Evolutionary conservation across 92 coral and sea anemone species (phyloP), one percentile per base, ranked within the genome.

Genomic region (Siderastrea radians): DNA sequence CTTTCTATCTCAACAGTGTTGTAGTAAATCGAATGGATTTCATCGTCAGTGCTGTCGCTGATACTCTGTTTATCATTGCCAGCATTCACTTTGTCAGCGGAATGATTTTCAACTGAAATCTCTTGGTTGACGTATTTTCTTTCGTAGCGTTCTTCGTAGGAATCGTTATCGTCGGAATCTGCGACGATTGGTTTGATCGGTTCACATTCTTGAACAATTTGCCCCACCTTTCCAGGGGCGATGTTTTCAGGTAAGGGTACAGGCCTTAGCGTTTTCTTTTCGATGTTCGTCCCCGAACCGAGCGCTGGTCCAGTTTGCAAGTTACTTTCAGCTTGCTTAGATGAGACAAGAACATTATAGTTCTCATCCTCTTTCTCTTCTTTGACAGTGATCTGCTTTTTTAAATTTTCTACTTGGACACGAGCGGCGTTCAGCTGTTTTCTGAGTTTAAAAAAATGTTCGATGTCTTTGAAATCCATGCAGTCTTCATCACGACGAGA

Each of bases 381-480:
- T 47, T n/a, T 47, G 82, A 46, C 19, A 11, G 44, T 16, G 67
- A 67, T 72, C 26, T 63, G 71, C 16, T 84, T 63, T 49, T 73
- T 55, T 6, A 84, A 51, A 61, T 74, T 63, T 11, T 67, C 62
- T 26, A 48, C 47, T 19, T 73, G 50, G 44, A 16, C 68, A 59
- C 11, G 49, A 10, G 60, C 63, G 3, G 45, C 79, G 12, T 7
- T 13, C 79, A 84, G 13, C 13, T 51, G 57, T 84, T 50, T 74
- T 17, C 12, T 26, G 50, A 61, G 52, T 50, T 84, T 63, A 6
- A 84, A 51, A 52, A 49, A 49, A 3, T 43, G 51, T 2, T 62
- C 64, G 44, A 84, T 84, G 53, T 84, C 87, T 60, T 38, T 53
- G 61, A 84, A 49, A 53, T 84, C 73, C 80, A 84, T 50, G 43